A percentile compares a stretch with the other conserved stretches of the same genome.
Evolutionary conservation across 1,140 invertebrate species (phyloP).

Genomic region (Drosophila carrolli): DNA sequence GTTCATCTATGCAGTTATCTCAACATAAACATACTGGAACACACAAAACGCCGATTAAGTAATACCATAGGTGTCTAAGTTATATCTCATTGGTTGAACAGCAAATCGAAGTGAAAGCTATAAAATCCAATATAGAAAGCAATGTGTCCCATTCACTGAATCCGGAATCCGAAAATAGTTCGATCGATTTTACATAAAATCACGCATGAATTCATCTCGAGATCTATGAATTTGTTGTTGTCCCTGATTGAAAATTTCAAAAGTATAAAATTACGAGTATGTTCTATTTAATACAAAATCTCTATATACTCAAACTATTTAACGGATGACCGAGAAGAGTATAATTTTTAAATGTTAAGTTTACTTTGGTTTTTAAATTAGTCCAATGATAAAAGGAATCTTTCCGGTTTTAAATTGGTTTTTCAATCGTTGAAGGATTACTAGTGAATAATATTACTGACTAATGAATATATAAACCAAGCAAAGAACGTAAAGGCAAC

Average conservation of each 20-base stretch:
- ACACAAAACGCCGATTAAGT: conserved; percentile 30
- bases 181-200: conserved; percentile 34
- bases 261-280: conserved; percentile 59
- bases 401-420: conserved; percentile 34
- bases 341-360: conserved; percentile 69
- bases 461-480: conserved; percentile 41
- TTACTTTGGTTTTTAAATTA: conserved; percentile 52
- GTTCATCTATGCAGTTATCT: conserved; percentile 55
- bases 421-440: conserved; percentile 58
- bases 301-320: conserved; percentile 69
- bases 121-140: conserved; percentile 15
- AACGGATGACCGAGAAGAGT: conserved; percentile 27
- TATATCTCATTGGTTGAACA: conserved; percentile 62
- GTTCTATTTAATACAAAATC: conserved; percentile 52
- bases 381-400: conserved; percentile 29
- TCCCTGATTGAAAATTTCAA: conserved; percentile 47
- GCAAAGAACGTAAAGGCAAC: conserved; percentile 31
- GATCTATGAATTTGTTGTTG: conserved; percentile 63
- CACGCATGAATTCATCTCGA: conserved; percentile 41
- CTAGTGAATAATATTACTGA: conserved; percentile 63
- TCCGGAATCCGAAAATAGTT: conserved; percentile 3
- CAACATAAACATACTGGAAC: conserved; percentile 29
- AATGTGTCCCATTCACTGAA: conserved; percentile 16
- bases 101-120: conserved; percentile 45
- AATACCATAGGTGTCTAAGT: conserved; percentile 57